Evolutionary conservation across 2,113 vertebrate species (phyloP), one percentile per base, ranked within the genome.

Genomic region (Notarius lentiginosus): DNA sequence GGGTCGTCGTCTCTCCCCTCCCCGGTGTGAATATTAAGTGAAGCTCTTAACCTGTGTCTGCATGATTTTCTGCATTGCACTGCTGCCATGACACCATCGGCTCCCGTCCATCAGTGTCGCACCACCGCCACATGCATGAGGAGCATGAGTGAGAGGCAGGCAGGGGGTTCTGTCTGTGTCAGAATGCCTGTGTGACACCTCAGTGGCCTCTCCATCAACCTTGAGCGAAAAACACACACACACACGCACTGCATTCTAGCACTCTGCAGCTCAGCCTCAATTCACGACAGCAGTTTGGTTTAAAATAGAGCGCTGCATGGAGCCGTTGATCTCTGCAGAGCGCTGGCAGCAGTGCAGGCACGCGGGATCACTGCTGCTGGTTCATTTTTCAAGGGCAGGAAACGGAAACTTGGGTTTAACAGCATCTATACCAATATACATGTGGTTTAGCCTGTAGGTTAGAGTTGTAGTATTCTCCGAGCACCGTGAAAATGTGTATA

Each of bases 351-450:
- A 30, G 15, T 7, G 30, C 68, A 72, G 65, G 53, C 66, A 56
- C n/a, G 65, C 58, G 53, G 66, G 49, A 73, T 73, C 83, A 24
- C 15, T 56, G 14, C 30, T 70, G 20, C 49, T 22, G 65, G 65
- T 84, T 72, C 51, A 58, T 73, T 70, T 84, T 84, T 84, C 83
- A 84, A 73, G 51, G 53, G 82, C 82, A 53, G 82, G 61, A 83
- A 83, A 47, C 17, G 61, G 61, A 55, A 85, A 81, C 56, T 47
- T 61, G 2, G 20, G 56, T 61, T 81, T 61, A 41, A 61, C 56
- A 81, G 20, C 56, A 81, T 56, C 53, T 80, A 20, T 22, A 60
- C 2, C 55, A 80, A 60, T 61, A 81, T 41, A 41, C 24, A 61
- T 81, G 79, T 81, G 79, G 79, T 79, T 79, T 55, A 30, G 75